Base-by-base conservation (phyloP, 2,888 invertebrate species). In the Poecilobothrus nobilitatus region DNA sequence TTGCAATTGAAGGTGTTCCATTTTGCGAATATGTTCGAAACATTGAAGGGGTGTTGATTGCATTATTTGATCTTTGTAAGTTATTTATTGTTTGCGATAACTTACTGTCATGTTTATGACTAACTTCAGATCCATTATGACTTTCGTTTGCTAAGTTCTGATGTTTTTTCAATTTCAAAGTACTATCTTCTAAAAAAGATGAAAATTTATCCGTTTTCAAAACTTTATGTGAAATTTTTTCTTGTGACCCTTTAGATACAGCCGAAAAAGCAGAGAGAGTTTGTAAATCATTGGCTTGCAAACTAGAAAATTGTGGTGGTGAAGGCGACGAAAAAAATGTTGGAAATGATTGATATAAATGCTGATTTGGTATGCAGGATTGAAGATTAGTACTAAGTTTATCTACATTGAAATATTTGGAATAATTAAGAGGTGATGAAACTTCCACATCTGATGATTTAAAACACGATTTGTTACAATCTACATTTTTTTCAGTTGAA, bases 391-490 rank as follows among this genome's bases (percentile, higher is more conserved):
- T 41, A 18, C 6, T 53, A 18, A 53, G 2, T 18, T 18, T 53
- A 18, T 53, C 53, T n/a, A 53, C 2, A 53, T 53, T 53, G 53
- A 53, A 53, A 18, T 53, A 53, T 18, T 53, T 53, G 6, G 53
- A 53, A 80, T 75, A 80, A 80, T 75, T 79, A 83, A 66, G 79
- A 77, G 70, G 44, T 74, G 71, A 67, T 75, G 74, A 72, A 74
- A 74, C 67, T 74, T 74, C 73, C 74, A 71, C 72, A 74, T 74
- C 71, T 66, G 73, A 70, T 68, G 69, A 72, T 68, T 71, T 72
- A 70, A 27, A 27, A 27, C 27, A 4, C 27, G 4, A 7, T 37
- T 37, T 37, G 12, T 37, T 37, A 8, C 4, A 4, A 37, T 37
- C 12, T 37, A 37, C 8, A 12, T 10, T 37, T 37, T 37, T 37